Base-by-base conservation (phyloP, 2,888 invertebrate species). In the Clepsis dumicolana region DNA sequence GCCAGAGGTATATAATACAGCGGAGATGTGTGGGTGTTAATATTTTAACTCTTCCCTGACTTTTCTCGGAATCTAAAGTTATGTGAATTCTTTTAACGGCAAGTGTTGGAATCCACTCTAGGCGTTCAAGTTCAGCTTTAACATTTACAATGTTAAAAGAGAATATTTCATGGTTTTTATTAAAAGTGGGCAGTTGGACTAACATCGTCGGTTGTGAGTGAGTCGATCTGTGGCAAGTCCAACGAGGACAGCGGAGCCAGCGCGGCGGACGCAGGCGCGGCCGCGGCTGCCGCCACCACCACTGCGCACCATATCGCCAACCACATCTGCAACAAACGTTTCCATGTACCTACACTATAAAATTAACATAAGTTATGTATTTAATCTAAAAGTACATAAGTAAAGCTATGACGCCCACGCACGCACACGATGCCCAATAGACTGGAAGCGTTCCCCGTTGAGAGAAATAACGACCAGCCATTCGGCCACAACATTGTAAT, bases 291-390 rank as follows among this genome's bases (percentile, higher is more conserved):
- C 2, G 86, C 88, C 70, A 89, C 85, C 78, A 88, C 82, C 72
- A 84, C 86, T 21, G 85, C 88, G 75, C 90, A 92, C 84, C 90
- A 92, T 41, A 93, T 76, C 70, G 88, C 89, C 91, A 89, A 91
- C 91, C 91, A 92, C 93, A 93, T 93, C 93, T 93, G 79, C 0
- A 75, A 78, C 69, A 67, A 72, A n/a, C n/a, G n/a, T n/a, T n/a
- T n/a, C n/a, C n/a, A n/a, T n/a, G n/a, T n/a, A n/a, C n/a, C n/a
- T n/a, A n/a, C n/a, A n/a, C n/a, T n/a, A n/a, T n/a, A n/a, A n/a
- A n/a, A n/a, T n/a, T n/a, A n/a, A n/a, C n/a, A n/a, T n/a, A n/a
- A n/a, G n/a, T n/a, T n/a, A n/a, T n/a, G n/a, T n/a, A n/a, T n/a
- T n/a, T n/a, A n/a, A n/a, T n/a, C n/a, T n/a, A n/a, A n/a, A n/a